Conservation (phyloP, 2,888 invertebrate species). For the Xestia xanthographa region DNA sequence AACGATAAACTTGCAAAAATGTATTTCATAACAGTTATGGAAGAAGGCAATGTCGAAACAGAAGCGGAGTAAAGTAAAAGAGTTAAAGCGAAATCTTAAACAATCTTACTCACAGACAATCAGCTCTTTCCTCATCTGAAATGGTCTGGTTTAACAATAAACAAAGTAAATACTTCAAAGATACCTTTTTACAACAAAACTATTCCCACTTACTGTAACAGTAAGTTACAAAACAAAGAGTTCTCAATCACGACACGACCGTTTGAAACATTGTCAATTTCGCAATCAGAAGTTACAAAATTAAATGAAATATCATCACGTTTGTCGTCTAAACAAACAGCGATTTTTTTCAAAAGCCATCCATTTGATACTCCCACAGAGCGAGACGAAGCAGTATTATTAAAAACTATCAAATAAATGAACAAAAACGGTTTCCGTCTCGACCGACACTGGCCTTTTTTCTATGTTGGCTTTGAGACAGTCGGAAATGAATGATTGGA, state of each 20-base stretch:
- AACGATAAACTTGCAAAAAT: conserved; percentile 16
- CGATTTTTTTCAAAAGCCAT: conserved; percentile 50
- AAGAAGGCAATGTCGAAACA: background rate
- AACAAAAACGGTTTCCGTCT: conserved; percentile 72
- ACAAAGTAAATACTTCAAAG: conserved; percentile 35
- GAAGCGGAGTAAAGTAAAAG: background rate
- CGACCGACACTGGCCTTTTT: conserved; percentile 42
- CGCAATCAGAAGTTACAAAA: conserved; percentile 47
- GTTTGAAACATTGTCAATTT: conserved; percentile 46
- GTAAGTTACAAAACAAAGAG: conserved; percentile 48
- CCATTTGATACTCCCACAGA: conserved; percentile 62
- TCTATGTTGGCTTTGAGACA: conserved; percentile 42
- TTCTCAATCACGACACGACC: conserved; percentile 38
- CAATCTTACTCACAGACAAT: conserved; percentile 15
- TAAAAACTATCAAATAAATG: conserved; percentile 69
- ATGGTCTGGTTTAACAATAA: conserved; percentile 22
- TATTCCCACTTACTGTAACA: conserved; percentile 34
- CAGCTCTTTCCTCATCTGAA: conserved; percentile 30
- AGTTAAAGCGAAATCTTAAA: conserved; percentile 3
- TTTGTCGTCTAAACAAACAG: conserved; percentile 49
- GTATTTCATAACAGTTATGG: conserved; percentile 6
- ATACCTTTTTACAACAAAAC: conserved; percentile 39
- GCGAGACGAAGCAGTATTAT: conserved; percentile 71
- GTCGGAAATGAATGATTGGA: conserved; percentile 39
- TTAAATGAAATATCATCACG: conserved; percentile 56